Evolutionary conservation across 2,888 invertebrate species (phyloP).

Genomic region (Drosophila tanythrix): DNA sequence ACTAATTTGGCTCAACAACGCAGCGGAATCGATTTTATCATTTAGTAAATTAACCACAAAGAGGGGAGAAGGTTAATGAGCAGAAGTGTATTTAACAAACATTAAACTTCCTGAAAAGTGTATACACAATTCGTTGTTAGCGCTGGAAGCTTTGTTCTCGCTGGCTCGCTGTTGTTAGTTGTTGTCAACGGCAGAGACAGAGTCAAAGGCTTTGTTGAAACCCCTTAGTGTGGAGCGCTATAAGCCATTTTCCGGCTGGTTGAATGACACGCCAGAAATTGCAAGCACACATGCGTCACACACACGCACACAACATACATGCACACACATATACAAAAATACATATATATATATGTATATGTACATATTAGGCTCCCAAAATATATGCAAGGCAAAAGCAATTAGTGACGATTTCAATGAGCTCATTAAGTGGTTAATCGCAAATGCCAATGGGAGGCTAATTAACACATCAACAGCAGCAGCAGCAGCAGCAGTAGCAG

Average conservation of each 20-base stretch:
- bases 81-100: not conserved
- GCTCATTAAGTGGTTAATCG: conserved; percentile 79
- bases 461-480: conserved; percentile 56
- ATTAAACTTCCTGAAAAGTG: not conserved
- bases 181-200: conserved; percentile 65
- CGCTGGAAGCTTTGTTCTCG: not conserved
- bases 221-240: conserved; percentile 35
- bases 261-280: conserved; percentile 71
- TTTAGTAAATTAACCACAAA: not conserved
- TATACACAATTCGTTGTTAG: not conserved
- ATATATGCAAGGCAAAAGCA: conserved; percentile 60
- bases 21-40: not conserved
- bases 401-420: conserved; percentile 72
- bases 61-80: not conserved
- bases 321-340: not conserved
- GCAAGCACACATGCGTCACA: conserved; percentile 55
- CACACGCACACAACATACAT: conserved; percentile 6
- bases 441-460: conserved; percentile 80
- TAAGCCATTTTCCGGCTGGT: conserved; percentile 61
- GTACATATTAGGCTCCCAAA: conserved; percentile 22
- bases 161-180: conserved; percentile 33
- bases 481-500: not conserved
- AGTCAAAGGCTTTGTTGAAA: conserved; percentile 43
- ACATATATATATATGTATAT: not conserved
- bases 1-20: not conserved